Base-by-base conservation (phyloP, 2,113 vertebrate species). In the Pluvialis apricaria region DNA sequence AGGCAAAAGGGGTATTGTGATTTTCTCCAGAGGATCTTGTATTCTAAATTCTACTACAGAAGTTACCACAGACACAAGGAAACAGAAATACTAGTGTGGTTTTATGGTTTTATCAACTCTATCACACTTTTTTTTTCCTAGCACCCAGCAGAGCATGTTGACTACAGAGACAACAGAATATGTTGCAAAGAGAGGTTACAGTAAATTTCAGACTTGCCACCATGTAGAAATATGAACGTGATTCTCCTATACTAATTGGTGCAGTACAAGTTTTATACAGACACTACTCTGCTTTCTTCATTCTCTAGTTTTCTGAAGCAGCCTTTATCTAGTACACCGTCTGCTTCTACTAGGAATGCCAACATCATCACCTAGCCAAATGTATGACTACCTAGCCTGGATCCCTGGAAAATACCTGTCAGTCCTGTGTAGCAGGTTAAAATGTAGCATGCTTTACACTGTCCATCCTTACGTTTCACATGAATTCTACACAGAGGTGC, bases 391-490 rank as follows among this genome's bases (percentile, higher is more conserved):
- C 22, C 9, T 51, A 40, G 34, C 22, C 26, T 42, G 61, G 25
- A 72, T 26, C 21, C 65, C 42, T 60, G 62, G 21, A 42, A 82
- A 68, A 51, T 4, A 26, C 28, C 49, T 26, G 17, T 17, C 25
- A 71, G 2, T 20, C 29, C 34, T 36, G 36, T 36, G 40, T 10
- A 34, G 22, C 22, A 86, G 32, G 29, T 44, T 82, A 75, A 91
- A 78, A 76, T 5, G 3, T 13, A 57, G 11, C 36, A 45, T 8
- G 22, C 15, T 54, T 57, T 52, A n/a, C 31, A 21, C 49, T 38
- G 12, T 8, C 83, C 55, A 7, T 22, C n/a, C 45, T 42, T 32
- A 32, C 13, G 26, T 28, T 83, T 47, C 32, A 28, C 0, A 0
- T 42, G 36, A 32, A 49, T 54, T n/a, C 68, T 47, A 42, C 4